Evolutionary conservation across 23 tunicate species (phyloP), one percentile per base, ranked within the genome.

Genomic region (Aplidium turbinatum): DNA sequence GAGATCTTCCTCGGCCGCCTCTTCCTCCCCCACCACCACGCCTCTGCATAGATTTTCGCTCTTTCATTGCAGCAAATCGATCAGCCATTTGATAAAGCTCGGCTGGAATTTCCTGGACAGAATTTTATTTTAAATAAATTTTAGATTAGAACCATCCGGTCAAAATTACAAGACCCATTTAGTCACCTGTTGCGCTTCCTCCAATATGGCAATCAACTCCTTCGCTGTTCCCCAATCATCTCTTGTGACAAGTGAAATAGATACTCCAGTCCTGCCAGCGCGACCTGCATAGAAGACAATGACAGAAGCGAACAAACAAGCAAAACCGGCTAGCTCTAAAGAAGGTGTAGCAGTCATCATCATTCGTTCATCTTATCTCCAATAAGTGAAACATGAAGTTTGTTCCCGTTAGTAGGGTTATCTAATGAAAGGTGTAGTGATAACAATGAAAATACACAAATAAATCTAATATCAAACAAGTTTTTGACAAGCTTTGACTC

Each of bases 41-140:
- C 35, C 97, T 75, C 38, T 90, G 89, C 30, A 46, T 56, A 5
- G 57, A 85, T 38, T 81, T 58, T 45, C 89, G 53, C 33, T 82
- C 80, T 55, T 90, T 82, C 97, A 90, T 90, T 27, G 72, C 78
- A n/a, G 54, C 76, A 72, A 77, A 90, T 45, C 97, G 68, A 29
- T 90, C 97, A 2, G 97, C 90, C 97, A 90, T 90, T 0, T 72
- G 81, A 31, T 63, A 63, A 28, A 90, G 71, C 51, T 90, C 97
- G 3, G 72, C 52, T 1, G 97, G 97, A 0, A 90, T 89, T 20
- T 82, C 84, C 82, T 90, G 72, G 24, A 75, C 48, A 42, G 48
- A 9, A 42, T 42, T 42, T 42, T 9, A 42, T 13, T 9, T 42
- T 13, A 42, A 42, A 9, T 42, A 13, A 13, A 9, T 42, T 42